Conservation (phyloP, 1,140 invertebrate species). For the Lutraria rhynchaena region DNA sequence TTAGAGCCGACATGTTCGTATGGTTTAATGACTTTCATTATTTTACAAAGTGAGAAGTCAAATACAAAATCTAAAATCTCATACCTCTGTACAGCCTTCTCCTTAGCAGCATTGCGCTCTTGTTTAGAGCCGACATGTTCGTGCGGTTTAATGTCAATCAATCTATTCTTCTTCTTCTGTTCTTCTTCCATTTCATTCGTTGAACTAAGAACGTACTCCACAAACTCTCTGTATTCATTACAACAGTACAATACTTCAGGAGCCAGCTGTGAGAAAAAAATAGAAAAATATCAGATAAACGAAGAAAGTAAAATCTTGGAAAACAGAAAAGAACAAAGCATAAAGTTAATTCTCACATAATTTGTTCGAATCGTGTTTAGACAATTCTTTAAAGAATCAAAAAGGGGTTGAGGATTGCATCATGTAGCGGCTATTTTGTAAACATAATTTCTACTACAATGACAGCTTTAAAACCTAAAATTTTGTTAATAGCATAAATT, state of each 20-base stretch:
- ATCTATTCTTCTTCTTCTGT: conserved; percentile 63
- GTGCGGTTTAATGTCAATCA: conserved; percentile 78
- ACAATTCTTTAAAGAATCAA: no score
- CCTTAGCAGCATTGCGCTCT: conserved; percentile 76
- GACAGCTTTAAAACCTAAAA: no score
- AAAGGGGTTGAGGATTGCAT: no score
- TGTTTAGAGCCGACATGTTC: conserved; percentile 77
- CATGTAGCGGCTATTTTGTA: no score
- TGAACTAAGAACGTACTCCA: conserved; percentile 73
- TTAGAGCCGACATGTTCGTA: conserved; percentile 78
- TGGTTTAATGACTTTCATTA: conserved; percentile 74
- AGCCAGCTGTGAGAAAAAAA: conserved; percentile 53
- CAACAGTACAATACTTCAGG: conserved; percentile 81
- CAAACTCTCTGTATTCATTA: conserved; percentile 79
- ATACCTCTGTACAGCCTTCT: conserved; percentile 78
- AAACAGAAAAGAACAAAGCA: no score
- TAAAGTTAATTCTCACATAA: no score
- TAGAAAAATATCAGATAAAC: neutral
- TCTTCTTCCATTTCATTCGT: conserved; percentile 70
- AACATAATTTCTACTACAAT: no score
- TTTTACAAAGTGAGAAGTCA: no score
- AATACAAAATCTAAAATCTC: no score
- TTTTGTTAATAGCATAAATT: no score
- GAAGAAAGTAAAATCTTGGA: no score
- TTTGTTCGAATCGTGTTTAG: no score